These are phyloP conservation scores for Mylabris phalerata DNA, from an alignment of 1,140 invertebrate species.

Conservation along the genomic window DNA sequence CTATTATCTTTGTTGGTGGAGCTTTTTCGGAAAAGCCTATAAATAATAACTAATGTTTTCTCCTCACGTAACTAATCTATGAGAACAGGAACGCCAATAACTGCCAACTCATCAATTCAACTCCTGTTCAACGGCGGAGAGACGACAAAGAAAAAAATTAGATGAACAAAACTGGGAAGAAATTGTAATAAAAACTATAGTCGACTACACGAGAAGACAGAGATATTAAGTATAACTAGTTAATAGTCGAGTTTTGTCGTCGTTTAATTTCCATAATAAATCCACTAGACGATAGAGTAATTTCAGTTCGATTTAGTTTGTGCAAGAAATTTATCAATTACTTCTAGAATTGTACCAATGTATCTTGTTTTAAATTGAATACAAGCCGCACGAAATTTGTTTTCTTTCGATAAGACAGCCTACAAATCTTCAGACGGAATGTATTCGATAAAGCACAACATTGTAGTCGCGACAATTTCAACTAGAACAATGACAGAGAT, in stretches of 20 bases:
- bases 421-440: slow-evolving; percentile 1
- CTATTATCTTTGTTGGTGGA: slow-evolving; percentile 26
- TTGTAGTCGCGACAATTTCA: background rate
- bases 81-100: slow-evolving; percentile 37
- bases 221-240: too few species aligned
- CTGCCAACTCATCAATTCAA: slow-evolving; percentile 36
- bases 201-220: too few species aligned
- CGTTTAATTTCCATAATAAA: too few species aligned
- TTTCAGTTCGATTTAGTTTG: background rate
- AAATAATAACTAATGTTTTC: slow-evolving; percentile 40
- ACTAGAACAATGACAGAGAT: too few species aligned
- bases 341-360: background rate
- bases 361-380: slow-evolving; percentile 4
- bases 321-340: slow-evolving; percentile 9
- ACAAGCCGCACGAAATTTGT: slow-evolving; percentile 10
- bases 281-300: too few species aligned
- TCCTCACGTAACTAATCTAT: slow-evolving; percentile 41
- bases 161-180: too few species aligned
- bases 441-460: slow-evolving; percentile 1
- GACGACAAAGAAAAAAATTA: too few species aligned
- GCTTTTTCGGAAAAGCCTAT: slow-evolving; percentile 31
- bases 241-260: too few species aligned
- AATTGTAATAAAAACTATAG: too few species aligned
- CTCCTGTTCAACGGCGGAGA: too few species aligned
- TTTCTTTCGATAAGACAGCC: slow-evolving; percentile 5